Evolutionary conservation across 1,140 invertebrate species (phyloP).

Genomic region (Trichonephila clavata): DNA sequence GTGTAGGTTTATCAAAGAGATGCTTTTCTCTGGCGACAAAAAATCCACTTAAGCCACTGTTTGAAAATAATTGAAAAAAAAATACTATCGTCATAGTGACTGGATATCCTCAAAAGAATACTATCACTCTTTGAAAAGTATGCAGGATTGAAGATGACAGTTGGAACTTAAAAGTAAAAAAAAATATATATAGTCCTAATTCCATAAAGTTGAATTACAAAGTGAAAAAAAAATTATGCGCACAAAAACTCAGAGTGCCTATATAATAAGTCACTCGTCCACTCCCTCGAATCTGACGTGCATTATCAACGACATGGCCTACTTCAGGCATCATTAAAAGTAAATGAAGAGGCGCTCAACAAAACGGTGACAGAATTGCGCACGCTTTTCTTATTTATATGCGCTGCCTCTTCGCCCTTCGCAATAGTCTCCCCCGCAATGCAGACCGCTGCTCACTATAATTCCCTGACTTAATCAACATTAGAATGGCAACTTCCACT

Average conservation of each 20-base stretch:
- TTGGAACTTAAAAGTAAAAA: not conserved
- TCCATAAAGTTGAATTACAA: not conserved
- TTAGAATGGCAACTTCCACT: constrained; percentile 26
- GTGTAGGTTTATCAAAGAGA: constrained; percentile 15
- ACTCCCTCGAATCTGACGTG: constrained; percentile 37
- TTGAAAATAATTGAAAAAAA: constrained; percentile 13
- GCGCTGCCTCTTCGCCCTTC: constrained; percentile 34
- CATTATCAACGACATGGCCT: constrained; percentile 56
- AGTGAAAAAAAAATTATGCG: not conserved
- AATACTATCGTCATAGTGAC: not conserved
- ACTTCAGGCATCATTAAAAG: constrained; percentile 56
- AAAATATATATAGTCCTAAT: not conserved
- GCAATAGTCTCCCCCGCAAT: constrained; percentile 51
- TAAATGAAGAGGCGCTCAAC: constrained; percentile 34
- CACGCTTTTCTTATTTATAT: constrained; percentile 57
- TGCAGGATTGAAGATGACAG: not conserved
- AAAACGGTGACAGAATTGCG: constrained; percentile 41
- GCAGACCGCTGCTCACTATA: constrained; percentile 1
- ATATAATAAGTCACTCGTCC: constrained; percentile 54
- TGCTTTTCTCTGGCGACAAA: not conserved
- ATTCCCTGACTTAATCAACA: constrained; percentile 33
- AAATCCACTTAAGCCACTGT: constrained; percentile 31
- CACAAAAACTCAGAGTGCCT: constrained; percentile 3
- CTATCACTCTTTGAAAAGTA: not conserved
- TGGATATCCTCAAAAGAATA: constrained; percentile 25